Evolutionary conservation across 2,113 vertebrate genomes (phyloP), one percentile per base, ranked within the genome.

Genomic region (Sorex araneus): DNA sequence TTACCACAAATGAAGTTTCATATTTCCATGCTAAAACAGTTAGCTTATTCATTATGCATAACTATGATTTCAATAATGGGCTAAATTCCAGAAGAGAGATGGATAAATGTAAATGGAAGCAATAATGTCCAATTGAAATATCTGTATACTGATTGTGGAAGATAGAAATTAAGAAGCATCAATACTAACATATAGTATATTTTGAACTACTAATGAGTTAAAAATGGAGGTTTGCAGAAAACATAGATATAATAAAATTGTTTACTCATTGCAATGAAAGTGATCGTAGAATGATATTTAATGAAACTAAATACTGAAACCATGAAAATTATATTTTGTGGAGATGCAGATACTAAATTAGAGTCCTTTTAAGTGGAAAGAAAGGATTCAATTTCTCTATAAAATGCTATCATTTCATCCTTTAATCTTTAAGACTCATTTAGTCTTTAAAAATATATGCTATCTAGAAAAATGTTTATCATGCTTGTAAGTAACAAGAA

Each of bases 1-100:
- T 95, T 94, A 95, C 80, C 86, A 88, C 76, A 96, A 96, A 94
- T 89, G 71, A 95, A 54, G 89, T 47, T 94, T 92, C 27, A 45
- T 85, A 63, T 86, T 94, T 93, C 94, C 91, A 95, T 57, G 73
- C 79, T 92, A 90, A 18, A 92, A 88, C 71, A 89, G 83, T 93
- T 95, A 94, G 88, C 82, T 83, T 67, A 67, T 83, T 90, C 83
- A 95, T 87, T 93, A 83, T 0, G 50, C 4, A 34, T 45, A 87
- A 85, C 36, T 83, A 34, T 90, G 67, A 93, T 84, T 90, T 92
- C 76, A 85, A n/a, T 50, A 27, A 94, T 57, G 23, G 45, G 27
- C 19, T 77, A 80, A 90, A 95, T 95, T 95, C 94, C 91, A 94
- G 86, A 83, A 84, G 79, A 89, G 90, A 90, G 79, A 95, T 54